These are phyloP conservation scores for Myanophis thanlyinensis DNA, from an alignment of 2,113 vertebrate species.

Conservation along the genomic window DNA sequence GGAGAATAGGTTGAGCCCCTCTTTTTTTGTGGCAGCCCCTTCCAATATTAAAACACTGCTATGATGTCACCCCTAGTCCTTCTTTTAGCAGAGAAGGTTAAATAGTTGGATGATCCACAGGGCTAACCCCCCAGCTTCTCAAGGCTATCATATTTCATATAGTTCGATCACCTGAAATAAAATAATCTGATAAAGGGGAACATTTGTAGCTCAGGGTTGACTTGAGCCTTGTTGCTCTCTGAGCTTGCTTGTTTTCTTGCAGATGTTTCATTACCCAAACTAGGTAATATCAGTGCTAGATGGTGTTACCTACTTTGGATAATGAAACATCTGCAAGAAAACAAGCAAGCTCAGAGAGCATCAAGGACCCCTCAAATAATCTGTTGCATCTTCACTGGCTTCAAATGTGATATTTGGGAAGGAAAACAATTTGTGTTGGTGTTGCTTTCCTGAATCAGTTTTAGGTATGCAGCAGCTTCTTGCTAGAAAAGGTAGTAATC, in stretches of 20 bases:
- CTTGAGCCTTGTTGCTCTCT: background rate
- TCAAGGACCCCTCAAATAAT: background rate
- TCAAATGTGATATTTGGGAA: background rate
- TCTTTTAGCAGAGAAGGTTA: background rate
- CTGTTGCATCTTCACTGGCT: background rate
- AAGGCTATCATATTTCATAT: background rate
- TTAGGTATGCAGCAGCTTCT: background rate
- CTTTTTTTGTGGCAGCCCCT: background rate
- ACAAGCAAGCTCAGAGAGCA: background rate
- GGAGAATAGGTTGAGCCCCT: background rate
- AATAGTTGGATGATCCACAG: background rate
- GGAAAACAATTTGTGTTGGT: background rate
- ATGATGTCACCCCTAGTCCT: background rate
- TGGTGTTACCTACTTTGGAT: background rate
- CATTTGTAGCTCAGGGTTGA: background rate
- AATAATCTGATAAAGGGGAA: background rate
- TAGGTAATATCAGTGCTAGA: too few species aligned
- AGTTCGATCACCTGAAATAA: background rate
- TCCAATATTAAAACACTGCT: background rate
- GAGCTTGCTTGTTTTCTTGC: background rate
- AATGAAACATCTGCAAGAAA: background rate
- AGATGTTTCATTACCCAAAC: background rate
- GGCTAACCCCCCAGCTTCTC: background rate
- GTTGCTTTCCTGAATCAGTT: background rate
- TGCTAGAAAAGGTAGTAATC: background rate